Conservation (phyloP, 64 coral and sea anemone genomes). For the Platygyra sinensis region DNA sequence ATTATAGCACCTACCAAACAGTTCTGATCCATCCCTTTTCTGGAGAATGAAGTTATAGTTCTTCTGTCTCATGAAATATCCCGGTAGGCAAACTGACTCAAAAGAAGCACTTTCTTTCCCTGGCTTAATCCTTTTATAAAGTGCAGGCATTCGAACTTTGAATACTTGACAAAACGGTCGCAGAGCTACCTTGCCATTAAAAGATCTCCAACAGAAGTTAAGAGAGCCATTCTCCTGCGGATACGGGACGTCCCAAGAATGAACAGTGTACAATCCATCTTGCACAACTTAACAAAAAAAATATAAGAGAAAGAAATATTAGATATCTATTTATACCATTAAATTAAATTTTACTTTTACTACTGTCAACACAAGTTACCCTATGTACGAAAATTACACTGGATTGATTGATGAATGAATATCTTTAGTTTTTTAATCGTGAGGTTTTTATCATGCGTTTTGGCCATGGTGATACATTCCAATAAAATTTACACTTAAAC, state of each 20-base stretch:
- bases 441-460: too few species aligned
- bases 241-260: neutral
- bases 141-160: neutral
- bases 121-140: neutral
- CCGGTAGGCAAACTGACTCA: conserved; percentile 54
- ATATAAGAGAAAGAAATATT: neutral
- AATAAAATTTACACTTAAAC: too few species aligned
- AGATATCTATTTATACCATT: too few species aligned
- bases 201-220: neutral
- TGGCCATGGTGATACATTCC: too few species aligned
- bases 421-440: too few species aligned
- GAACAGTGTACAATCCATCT: neutral
- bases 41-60: conserved; percentile 47
- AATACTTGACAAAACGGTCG: neutral
- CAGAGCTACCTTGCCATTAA: neutral
- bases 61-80: conserved; percentile 58
- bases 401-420: too few species aligned
- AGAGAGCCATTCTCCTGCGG: neutral
- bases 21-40: neutral
- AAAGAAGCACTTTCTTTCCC: conserved; percentile 17
- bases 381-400: too few species aligned
- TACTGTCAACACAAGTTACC: too few species aligned
- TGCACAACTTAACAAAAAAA: neutral
- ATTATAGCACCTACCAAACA: conserved; percentile 44
- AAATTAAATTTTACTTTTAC: too few species aligned